Evolutionary conservation across 2,888 invertebrate species (phyloP).

Genomic region (Erannis defoliaria): DNA sequence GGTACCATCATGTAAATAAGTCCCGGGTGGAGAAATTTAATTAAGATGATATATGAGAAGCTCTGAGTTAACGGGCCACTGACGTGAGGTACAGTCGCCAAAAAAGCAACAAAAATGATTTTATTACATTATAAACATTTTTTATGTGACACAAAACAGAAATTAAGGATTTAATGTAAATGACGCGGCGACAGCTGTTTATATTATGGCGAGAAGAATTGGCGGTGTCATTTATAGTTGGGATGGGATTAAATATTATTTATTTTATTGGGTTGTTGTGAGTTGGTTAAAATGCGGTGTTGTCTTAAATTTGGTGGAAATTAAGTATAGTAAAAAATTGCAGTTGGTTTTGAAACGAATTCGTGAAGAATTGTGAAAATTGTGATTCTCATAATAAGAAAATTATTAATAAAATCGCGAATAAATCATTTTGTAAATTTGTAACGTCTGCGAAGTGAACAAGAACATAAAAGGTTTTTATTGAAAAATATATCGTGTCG

Average conservation of each 20-base stretch:
- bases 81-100: conserved; percentile 62
- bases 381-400: conserved; percentile 5
- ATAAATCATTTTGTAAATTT: not conserved
- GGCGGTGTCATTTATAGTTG: conserved; percentile 24
- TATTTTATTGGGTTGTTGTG: conserved; percentile 28
- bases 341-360: conserved; percentile 5
- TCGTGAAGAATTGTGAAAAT: not conserved
- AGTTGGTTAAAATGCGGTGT: conserved; percentile 13
- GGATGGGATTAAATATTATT: conserved; percentile 29
- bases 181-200: conserved; percentile 44
- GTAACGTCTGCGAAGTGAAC: not conserved
- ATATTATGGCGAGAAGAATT: conserved; percentile 29
- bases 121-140: conserved; percentile 45
- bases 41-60: conserved; percentile 86
- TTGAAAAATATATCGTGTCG: not conserved
- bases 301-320: conserved; percentile 13
- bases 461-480: not conserved
- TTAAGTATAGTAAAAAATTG: not conserved
- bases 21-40: conserved; percentile 82
- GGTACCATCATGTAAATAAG: conserved; percentile 81
- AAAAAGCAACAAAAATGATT: conserved; percentile 43
- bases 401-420: not conserved
- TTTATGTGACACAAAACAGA: conserved; percentile 45
- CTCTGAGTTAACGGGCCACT: conserved; percentile 72
- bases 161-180: conserved; percentile 45